Conservation (phyloP, 2,113 vertebrate species). For the Furnarius figulus region DNA sequence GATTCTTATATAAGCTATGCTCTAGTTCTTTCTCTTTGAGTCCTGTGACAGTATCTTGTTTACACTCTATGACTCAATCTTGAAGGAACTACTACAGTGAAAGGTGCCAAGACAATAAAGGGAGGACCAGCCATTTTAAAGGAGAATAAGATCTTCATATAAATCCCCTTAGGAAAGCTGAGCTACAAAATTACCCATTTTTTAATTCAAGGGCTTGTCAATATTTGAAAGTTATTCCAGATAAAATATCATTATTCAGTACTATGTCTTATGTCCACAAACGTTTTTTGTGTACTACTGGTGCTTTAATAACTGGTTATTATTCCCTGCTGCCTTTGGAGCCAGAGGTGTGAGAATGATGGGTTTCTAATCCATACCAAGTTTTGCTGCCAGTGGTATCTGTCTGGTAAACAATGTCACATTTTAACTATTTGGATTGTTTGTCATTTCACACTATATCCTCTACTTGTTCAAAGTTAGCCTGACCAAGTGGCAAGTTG, state of each 20-base stretch:
- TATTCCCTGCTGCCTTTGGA: background rate
- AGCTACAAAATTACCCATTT: background rate
- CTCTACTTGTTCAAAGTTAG: background rate
- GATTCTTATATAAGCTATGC: background rate
- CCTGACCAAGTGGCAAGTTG: background rate
- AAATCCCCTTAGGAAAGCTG: background rate
- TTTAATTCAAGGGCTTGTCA: background rate
- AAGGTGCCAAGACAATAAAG: background rate
- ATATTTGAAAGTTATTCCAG: background rate
- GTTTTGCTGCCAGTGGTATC: background rate
- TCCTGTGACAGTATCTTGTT: background rate
- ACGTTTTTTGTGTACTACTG: background rate
- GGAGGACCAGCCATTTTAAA: background rate
- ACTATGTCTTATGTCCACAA: background rate
- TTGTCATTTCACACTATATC: background rate
- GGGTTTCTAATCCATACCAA: background rate
- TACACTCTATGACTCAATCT: background rate
- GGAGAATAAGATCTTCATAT: background rate
- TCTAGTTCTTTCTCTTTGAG: background rate
- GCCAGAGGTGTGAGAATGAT: background rate
- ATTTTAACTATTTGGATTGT: background rate
- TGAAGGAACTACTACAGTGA: background rate
- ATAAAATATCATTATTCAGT: background rate
- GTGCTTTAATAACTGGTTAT: background rate
- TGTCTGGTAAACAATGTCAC: background rate